Conservation (phyloP, 2,113 vertebrate species). For the Callospermophilus lateralis region DNA sequence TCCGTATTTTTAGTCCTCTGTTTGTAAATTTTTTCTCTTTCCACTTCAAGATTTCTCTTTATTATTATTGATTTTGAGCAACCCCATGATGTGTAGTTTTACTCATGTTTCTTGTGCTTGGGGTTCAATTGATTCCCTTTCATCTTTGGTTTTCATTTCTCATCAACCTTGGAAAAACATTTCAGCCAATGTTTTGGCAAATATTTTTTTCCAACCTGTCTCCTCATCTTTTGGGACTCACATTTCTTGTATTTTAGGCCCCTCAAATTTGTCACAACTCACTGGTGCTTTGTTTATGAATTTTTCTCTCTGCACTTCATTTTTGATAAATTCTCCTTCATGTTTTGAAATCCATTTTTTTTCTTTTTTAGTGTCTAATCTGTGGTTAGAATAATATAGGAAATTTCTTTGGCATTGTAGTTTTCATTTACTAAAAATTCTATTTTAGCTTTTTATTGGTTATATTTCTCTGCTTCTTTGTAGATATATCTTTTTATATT, state of each 20-base stretch:
- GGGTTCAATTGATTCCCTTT: neutral
- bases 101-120: neutral
- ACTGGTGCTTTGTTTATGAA: neutral
- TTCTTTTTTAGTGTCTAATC: neutral
- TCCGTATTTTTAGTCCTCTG: neutral
- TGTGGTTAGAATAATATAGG: neutral
- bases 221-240: neutral
- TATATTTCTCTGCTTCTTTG: neutral
- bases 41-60: neutral
- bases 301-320: neutral
- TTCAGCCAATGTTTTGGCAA: neutral
- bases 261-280: neutral
- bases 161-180: neutral
- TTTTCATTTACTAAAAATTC: neutral
- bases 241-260: neutral
- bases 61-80: neutral
- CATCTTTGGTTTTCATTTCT: neutral
- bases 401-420: neutral
- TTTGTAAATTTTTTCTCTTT: neutral
- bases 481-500: neutral
- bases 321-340: neutral
- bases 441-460: neutral
- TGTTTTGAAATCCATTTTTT: neutral
- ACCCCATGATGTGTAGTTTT: neutral
- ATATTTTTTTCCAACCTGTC: neutral